phyloP scores from a whole-genome alignment of 2,797 vertebrate genomes.

The Setipinna tenuifilis region DNA sequence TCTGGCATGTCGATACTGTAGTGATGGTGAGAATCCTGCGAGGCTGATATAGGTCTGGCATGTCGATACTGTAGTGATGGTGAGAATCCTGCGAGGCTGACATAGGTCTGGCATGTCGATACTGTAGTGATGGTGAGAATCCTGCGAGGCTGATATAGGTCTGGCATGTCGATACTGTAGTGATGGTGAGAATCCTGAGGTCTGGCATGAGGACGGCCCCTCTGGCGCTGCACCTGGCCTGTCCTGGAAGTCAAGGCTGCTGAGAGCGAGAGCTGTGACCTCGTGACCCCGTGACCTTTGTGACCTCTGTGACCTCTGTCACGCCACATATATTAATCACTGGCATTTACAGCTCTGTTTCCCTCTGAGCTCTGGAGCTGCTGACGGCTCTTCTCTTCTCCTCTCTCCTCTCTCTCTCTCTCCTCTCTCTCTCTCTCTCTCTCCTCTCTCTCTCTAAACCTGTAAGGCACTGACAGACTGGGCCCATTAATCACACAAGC shows the following conservation, averaged over 20 bases:
- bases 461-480: constrained; percentile 84
- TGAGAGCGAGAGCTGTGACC: constrained; percentile 64
- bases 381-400: constrained; percentile 70
- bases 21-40: too few relatives aligned
- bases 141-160: too few relatives aligned
- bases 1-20: background rate
- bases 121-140: too few relatives aligned
- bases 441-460: constrained; percentile 50
- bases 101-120: background rate
- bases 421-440: constrained; percentile 51
- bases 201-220: constrained; percentile 4
- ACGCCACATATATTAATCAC: constrained; percentile 84
- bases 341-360: constrained; percentile 61
- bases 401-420: constrained; percentile 38
- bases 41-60: too few relatives aligned
- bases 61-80: too few relatives aligned
- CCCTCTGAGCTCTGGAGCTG: constrained; percentile 51
- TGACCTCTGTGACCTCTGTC: constrained; percentile 73
- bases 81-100: too few relatives aligned
- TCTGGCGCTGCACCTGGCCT: constrained; percentile 41
- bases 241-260: constrained; percentile 68
- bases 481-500: constrained; percentile 84
- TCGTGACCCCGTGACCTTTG: too few relatives aligned
- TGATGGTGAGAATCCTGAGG: constrained; percentile 8
- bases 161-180: too few relatives aligned